Percentiles rank a stretch among this genome's conserved stretches.
These are phyloP conservation scores for Himalopsyche japonica DNA, from an alignment of 2,888 invertebrate species.

Conservation along the genomic window DNA sequence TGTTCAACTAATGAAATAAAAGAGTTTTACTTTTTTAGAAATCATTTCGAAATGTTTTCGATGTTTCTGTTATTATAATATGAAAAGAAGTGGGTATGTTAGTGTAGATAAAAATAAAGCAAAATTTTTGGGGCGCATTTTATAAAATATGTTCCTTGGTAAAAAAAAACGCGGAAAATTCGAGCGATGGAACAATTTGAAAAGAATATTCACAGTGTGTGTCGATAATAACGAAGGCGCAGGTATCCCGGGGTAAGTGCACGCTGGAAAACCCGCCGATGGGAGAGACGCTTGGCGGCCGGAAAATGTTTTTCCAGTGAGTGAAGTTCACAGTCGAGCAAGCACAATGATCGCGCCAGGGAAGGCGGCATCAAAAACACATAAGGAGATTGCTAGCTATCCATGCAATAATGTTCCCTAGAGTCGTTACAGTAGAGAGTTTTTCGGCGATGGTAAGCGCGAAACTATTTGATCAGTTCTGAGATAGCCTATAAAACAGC, in stretches of 20 bases:
- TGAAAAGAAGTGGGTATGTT: no score
- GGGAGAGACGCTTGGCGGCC: slow-evolving; percentile 28
- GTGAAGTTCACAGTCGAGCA: slow-evolving; percentile 45
- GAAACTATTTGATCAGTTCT: not conserved
- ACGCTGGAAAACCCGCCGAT: not conserved
- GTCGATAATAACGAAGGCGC: slow-evolving; percentile 23
- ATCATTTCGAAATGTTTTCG: no score
- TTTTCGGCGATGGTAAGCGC: not conserved
- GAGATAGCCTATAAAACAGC: slow-evolving; percentile 28
- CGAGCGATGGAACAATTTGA: not conserved
- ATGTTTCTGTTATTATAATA: no score
- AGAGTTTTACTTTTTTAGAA: no score
- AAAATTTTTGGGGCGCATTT: not conserved
- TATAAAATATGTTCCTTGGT: not conserved
- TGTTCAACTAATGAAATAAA: no score
- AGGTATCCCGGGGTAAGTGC: slow-evolving; percentile 9
- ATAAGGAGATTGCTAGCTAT: slow-evolving; percentile 11
- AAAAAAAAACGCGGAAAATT: not conserved
- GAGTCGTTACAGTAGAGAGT: slow-evolving; percentile 6
- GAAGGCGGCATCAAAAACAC: slow-evolving; percentile 22
- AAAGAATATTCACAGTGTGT: slow-evolving; percentile 16
- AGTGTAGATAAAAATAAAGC: no score
- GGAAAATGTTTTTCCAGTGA: slow-evolving; percentile 54
- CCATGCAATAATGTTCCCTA: slow-evolving; percentile 27
- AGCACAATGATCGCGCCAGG: slow-evolving; percentile 34